Evolutionary conservation across 2,888 invertebrate species (phyloP).

Genomic region (Strigamia maritima): DNA sequence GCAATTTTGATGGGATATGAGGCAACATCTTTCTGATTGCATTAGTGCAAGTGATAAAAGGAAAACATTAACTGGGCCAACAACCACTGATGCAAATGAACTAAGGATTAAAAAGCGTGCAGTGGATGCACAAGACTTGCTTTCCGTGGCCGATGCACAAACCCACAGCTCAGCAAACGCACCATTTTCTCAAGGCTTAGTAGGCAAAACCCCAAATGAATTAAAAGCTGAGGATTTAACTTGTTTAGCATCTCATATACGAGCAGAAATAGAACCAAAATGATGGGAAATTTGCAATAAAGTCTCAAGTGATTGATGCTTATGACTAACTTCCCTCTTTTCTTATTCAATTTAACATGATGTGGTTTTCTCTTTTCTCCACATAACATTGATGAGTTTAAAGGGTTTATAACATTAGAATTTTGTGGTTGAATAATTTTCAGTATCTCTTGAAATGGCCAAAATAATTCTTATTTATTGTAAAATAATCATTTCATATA

Average conservation of each 20-base stretch:
- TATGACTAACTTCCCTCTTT: neutral
- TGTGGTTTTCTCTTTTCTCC: neutral
- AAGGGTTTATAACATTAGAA: too few species aligned
- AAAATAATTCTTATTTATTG: too few species aligned
- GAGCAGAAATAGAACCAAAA: neutral
- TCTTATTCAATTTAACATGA: neutral
- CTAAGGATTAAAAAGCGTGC: constrained; percentile 5
- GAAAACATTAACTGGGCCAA: constrained; percentile 3
- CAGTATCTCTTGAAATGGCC: too few species aligned
- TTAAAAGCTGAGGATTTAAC: constrained; percentile 1
- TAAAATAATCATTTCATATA: too few species aligned
- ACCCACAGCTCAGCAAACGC: neutral
- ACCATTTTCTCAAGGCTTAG: neutral
- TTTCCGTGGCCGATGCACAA: constrained; percentile 4
- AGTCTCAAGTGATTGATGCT: neutral
- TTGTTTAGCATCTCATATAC: neutral
- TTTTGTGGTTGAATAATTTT: too few species aligned
- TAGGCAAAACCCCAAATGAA: constrained; percentile 10
- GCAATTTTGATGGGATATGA: neutral
- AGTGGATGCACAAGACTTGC: constrained; percentile 15
- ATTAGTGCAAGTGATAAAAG: neutral
- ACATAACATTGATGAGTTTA: neutral
- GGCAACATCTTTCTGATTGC: constrained; percentile 10
- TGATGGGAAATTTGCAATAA: neutral
- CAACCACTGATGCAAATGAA: constrained; percentile 15